phyloP scores from a whole-genome alignment of 2,113 vertebrate species.

The Trogon melanurus region DNA sequence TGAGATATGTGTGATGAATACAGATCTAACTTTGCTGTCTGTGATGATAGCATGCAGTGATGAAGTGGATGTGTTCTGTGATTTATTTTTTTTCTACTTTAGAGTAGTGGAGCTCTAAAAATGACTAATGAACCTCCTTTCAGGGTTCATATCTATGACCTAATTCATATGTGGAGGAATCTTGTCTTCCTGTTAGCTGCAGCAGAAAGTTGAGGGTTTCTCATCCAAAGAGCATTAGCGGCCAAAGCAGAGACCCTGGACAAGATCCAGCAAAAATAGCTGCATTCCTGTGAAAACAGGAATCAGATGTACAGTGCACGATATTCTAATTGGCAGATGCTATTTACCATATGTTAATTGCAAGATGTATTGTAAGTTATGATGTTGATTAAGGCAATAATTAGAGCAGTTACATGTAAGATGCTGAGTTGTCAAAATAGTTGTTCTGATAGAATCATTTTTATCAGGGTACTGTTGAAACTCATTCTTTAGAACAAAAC shows the following conservation, averaged over 20 bases:
- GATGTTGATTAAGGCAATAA: slow-evolving; percentile 38
- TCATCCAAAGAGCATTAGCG: slow-evolving; percentile 49
- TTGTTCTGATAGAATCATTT: not conserved
- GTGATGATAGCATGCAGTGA: not conserved
- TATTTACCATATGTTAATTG: slow-evolving; percentile 51
- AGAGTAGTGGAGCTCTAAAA: slow-evolving; percentile 47
- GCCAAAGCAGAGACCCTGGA: slow-evolving; percentile 60
- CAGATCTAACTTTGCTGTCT: not conserved
- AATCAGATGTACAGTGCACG: slow-evolving; percentile 62
- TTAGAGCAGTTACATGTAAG: slow-evolving; percentile 15
- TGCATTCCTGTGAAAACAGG: slow-evolving; percentile 59
- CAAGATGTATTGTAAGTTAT: slow-evolving; percentile 11
- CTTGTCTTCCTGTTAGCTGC: slow-evolving; percentile 27
- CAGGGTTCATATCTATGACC: slow-evolving; percentile 45
- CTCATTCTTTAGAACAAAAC: not conserved
- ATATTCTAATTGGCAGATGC: slow-evolving; percentile 59
- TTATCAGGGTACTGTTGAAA: not conserved
- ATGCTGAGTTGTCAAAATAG: not conserved
- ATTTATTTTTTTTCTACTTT: slow-evolving; percentile 46
- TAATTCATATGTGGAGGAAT: slow-evolving; percentile 53
- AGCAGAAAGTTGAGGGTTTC: slow-evolving; percentile 23
- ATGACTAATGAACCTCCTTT: slow-evolving; percentile 61
- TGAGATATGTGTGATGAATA: slow-evolving; percentile 9
- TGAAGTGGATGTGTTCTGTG: not conserved
- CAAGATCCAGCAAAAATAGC: slow-evolving; percentile 72